Conservation (phyloP, 2,113 vertebrate genomes). For the Trogon melanurus region DNA sequence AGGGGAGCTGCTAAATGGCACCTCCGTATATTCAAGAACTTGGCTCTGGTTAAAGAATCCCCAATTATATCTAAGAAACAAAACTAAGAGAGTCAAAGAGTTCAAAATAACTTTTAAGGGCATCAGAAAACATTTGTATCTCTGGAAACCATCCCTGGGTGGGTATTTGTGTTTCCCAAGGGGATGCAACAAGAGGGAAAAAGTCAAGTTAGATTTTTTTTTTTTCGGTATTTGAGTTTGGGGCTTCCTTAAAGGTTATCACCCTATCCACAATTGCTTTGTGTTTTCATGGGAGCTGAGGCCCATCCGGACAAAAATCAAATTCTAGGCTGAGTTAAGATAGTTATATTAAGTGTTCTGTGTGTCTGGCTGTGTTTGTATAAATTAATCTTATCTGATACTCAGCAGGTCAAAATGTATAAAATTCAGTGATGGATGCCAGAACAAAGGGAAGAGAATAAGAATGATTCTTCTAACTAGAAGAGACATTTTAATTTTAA, state of each 20-base stretch:
- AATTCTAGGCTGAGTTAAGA: slow-evolving; percentile 31
- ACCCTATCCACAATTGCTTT: background rate
- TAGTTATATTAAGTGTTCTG: slow-evolving; percentile 25
- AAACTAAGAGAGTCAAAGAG: background rate
- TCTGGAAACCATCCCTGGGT: slow-evolving; percentile 37
- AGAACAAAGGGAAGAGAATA: background rate
- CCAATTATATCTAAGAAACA: slow-evolving; percentile 52
- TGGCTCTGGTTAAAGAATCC: slow-evolving; percentile 28
- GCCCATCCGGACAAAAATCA: background rate
- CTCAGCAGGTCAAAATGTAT: slow-evolving; percentile 26
- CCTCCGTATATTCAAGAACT: slow-evolving; percentile 9
- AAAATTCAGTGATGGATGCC: background rate
- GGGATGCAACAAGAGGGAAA: background rate
- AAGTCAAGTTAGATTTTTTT: background rate
- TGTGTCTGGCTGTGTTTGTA: slow-evolving; percentile 32
- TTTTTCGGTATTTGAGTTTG: background rate
- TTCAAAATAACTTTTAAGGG: slow-evolving; percentile 42
- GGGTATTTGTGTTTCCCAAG: slow-evolving; percentile 28
- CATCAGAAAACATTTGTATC: slow-evolving; percentile 1
- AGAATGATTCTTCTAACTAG: background rate
- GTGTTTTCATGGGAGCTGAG: background rate
- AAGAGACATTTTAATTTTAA: slow-evolving; percentile 53
- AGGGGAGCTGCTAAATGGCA: background rate
- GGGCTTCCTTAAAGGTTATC: slow-evolving; percentile 28
- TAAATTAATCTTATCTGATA: slow-evolving; percentile 35